Conservation (phyloP, 23 tunicate genomes). For the Halocynthia roretzi region DNA sequence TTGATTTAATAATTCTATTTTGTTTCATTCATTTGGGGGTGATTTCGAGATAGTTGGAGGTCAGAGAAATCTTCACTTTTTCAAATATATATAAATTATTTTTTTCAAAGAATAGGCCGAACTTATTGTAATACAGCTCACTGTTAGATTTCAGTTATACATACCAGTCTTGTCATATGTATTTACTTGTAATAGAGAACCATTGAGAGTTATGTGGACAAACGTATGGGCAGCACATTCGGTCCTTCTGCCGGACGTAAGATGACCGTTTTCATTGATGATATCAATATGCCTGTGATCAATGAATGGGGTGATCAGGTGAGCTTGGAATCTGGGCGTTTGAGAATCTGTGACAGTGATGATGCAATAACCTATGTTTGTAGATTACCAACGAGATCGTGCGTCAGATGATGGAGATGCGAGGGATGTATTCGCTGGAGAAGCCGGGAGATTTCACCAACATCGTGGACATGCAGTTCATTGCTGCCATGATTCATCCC, state of each 20-base stretch:
- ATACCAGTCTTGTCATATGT: too few relatives aligned
- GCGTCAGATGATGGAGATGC: constrained; percentile 99
- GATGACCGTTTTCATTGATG: constrained; percentile 98
- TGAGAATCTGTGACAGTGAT: neutral
- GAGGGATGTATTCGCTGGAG: constrained; percentile 96
- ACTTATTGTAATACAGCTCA: too few relatives aligned
- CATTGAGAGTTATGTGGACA: constrained; percentile 97
- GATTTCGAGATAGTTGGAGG: too few relatives aligned
- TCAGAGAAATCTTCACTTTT: too few relatives aligned
- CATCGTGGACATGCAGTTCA: constrained; percentile 98
- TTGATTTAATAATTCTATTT: too few relatives aligned
- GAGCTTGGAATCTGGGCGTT: neutral
- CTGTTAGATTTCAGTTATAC: too few relatives aligned
- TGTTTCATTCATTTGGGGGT: too few relatives aligned
- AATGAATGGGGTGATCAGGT: constrained; percentile 99
- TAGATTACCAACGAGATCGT: constrained; percentile 99
- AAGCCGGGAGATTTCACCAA: constrained; percentile 98
- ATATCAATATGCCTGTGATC: constrained; percentile 98
- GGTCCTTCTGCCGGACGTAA: constrained; percentile 99
- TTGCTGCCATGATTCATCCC: constrained; percentile 99
- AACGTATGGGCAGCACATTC: constrained; percentile 97
- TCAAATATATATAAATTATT: too few relatives aligned
- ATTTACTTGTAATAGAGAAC: constrained; percentile 45
- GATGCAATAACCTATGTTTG: neutral
- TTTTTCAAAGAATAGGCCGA: too few relatives aligned